Percentiles rank a stretch among this genome's conserved stretches.
Conservation (phyloP, 1,140 invertebrate species). For the Pteromalus puparum region DNA sequence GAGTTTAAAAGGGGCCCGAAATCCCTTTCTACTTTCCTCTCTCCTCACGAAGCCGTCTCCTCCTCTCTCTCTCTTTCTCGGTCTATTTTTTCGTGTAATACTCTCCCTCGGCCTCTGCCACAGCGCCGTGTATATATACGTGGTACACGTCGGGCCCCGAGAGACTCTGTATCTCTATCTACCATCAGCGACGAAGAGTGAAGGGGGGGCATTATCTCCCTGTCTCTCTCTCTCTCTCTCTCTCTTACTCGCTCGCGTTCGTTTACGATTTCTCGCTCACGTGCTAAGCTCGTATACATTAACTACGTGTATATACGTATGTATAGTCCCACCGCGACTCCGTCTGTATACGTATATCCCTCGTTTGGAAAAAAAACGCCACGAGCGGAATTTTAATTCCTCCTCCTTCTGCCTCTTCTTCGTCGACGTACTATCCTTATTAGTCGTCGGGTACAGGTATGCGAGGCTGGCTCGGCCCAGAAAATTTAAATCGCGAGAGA, state of each 20-base stretch:
- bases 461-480: not conserved
- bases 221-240: not conserved
- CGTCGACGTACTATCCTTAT: conserved; percentile 3
- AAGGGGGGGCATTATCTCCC: conserved; percentile 21
- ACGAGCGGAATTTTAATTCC: conserved; percentile 36
- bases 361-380: not conserved
- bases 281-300: conserved; percentile 30
- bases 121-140: not conserved
- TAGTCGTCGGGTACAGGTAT: not conserved
- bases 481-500: conserved; percentile 38
- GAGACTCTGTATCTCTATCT: conserved; percentile 21
- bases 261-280: conserved; percentile 43
- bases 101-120: not conserved
- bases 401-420: not conserved
- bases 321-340: no score
- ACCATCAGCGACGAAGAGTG: not conserved
- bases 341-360: no score
- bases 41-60: no score
- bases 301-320: not conserved
- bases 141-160: not conserved
- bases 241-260: not conserved
- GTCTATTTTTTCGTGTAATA: conserved; percentile 1
- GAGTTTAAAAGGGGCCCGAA: not conserved
- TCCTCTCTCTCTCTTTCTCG: not conserved
- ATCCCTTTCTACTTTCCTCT: conserved; percentile 1